Conservation (phyloP, 2,888 invertebrate genomes). For the Troides oblongomaculatus region DNA sequence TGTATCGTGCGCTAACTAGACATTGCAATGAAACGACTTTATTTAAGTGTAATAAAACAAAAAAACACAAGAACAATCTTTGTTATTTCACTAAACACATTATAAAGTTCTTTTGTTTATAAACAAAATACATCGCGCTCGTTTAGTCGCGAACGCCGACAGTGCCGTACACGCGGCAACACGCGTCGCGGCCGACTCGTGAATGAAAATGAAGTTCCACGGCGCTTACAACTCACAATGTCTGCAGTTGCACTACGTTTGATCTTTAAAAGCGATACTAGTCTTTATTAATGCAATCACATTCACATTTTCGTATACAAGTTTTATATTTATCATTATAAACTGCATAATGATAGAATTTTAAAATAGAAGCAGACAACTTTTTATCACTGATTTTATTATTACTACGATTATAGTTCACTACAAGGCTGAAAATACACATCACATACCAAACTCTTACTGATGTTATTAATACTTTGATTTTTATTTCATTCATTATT, state of each 20-base stretch:
- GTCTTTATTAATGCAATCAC: constrained; percentile 4
- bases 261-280: constrained; percentile 18
- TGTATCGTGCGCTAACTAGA: constrained; percentile 44
- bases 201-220: constrained; percentile 53
- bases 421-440: background rate
- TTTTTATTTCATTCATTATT: too few relatives aligned
- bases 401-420: too few relatives aligned
- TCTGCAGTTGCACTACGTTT: constrained; percentile 10
- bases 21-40: constrained; percentile 38
- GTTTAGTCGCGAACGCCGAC: constrained; percentile 31
- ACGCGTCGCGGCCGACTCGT: constrained; percentile 47
- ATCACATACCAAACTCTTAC: too few relatives aligned
- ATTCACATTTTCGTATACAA: background rate
- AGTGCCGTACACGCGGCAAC: constrained; percentile 43
- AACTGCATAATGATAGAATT: background rate
- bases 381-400: background rate
- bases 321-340: background rate
- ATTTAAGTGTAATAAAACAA: constrained; percentile 26
- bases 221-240: constrained; percentile 7
- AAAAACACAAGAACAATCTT: constrained; percentile 32
- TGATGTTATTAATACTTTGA: too few relatives aligned
- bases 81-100: constrained; percentile 33
- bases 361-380: background rate
- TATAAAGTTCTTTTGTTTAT: constrained; percentile 57
- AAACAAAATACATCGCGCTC: constrained; percentile 65